A percentile compares a stretch with the other conserved stretches of the same genome.
Conservation (phyloP, 2,113 vertebrate species). For the Azemiops feae region DNA sequence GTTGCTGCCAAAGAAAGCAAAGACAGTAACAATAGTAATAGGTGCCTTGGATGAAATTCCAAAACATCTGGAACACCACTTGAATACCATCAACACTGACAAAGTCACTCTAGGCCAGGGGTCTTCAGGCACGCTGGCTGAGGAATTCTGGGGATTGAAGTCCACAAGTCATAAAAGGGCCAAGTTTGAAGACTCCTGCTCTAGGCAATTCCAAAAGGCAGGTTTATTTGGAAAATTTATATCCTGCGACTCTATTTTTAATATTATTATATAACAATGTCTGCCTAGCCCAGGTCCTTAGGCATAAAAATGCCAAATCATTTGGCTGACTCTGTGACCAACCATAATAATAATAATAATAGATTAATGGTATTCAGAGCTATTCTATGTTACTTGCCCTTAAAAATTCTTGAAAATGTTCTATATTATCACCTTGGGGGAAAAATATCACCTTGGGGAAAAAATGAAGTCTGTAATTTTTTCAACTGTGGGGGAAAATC, state of each 20-base stretch:
- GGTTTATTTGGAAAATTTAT: neutral
- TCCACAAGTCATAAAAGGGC: too few relatives aligned
- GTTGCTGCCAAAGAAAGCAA: neutral
- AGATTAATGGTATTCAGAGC: neutral
- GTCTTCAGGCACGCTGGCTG: too few relatives aligned
- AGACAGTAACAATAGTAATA: neutral
- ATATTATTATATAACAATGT: neutral
- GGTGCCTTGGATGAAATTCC: neutral
- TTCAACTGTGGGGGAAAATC: neutral
- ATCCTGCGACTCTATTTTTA: neutral
- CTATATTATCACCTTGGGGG: neutral
- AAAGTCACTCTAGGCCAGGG: neutral
- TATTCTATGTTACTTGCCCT: neutral
- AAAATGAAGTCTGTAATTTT: neutral
- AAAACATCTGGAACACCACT: neutral
- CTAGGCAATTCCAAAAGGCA: neutral
- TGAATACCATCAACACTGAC: neutral
- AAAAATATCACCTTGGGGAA: too few relatives aligned
- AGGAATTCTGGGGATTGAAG: too few relatives aligned
- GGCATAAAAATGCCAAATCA: neutral
- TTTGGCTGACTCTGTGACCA: neutral
- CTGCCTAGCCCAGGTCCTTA: neutral
- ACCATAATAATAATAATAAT: neutral
- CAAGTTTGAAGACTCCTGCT: too few relatives aligned
- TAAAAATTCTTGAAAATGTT: neutral